Evolutionary conservation across 2,797 vertebrate species (phyloP).

Genomic region (Hirundo rustica): DNA sequence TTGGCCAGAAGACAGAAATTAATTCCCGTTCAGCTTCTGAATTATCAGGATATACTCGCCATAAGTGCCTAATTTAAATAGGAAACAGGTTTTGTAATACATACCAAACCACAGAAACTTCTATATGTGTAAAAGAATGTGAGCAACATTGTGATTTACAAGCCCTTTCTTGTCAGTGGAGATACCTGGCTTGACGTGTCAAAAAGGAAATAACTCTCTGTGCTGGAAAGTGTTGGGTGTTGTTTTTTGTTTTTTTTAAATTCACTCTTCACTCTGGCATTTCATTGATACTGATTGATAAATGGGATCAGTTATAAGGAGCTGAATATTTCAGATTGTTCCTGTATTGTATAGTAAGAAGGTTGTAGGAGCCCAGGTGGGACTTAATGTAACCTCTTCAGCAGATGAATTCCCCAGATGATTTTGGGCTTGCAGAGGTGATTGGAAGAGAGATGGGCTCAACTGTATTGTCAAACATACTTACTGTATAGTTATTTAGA

Average conservation of each 20-base stretch:
- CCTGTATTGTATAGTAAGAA: neutral
- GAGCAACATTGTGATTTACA: neutral
- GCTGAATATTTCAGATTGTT: neutral
- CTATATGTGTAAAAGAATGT: neutral
- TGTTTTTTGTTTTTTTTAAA: too few relatives aligned
- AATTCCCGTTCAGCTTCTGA: constrained; percentile 69
- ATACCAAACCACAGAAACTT: neutral
- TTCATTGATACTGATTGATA: neutral
- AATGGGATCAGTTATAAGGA: neutral
- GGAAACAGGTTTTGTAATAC: neutral
- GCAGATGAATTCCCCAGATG: neutral
- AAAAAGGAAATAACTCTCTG: neutral
- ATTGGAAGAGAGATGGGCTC: neutral
- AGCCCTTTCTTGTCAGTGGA: neutral
- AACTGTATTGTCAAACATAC: neutral
- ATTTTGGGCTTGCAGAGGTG: neutral
- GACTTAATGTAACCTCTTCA: neutral
- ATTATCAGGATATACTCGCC: constrained; percentile 77
- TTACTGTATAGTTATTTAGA: neutral
- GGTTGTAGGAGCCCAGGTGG: neutral
- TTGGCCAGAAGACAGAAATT: constrained; percentile 85
- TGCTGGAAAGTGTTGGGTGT: neutral
- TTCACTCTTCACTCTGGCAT: neutral
- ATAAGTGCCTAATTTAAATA: constrained; percentile 79
- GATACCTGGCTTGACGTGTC: neutral